Conservation (phyloP, 2,113 vertebrate genomes). For the Tyto alba region DNA sequence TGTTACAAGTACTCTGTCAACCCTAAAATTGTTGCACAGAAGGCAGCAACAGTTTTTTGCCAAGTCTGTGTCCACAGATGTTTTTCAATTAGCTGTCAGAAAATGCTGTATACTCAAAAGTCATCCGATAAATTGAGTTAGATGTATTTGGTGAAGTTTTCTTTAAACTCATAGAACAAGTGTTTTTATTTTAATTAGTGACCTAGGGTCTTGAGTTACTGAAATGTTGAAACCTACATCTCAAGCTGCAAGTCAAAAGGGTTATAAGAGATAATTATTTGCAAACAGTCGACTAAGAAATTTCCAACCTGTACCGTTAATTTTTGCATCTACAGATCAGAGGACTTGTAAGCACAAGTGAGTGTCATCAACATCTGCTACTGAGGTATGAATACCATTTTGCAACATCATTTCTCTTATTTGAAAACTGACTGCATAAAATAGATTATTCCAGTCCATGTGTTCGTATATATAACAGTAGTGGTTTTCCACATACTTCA, state of each 20-base stretch:
- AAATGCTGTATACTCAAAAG: neutral
- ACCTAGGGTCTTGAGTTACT: neutral
- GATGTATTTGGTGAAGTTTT: neutral
- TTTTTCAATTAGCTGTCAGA: conserved; percentile 53
- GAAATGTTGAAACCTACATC: neutral
- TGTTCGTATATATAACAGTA: neutral
- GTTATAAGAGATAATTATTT: neutral
- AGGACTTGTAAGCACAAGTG: neutral
- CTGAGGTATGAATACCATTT: neutral
- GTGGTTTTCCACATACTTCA: neutral
- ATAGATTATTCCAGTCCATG: neutral
- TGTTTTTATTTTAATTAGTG: neutral
- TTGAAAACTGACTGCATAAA: neutral
- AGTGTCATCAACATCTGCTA: accelerated
- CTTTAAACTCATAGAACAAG: neutral
- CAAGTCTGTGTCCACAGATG: conserved; percentile 44
- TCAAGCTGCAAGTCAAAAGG: neutral
- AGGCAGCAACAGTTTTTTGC: conserved; percentile 36
- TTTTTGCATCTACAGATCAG: neutral
- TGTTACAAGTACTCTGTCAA: conserved; percentile 23
- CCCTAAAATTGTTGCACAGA: conserved; percentile 45
- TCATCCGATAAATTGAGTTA: neutral
- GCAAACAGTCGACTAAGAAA: neutral
- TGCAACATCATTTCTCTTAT: neutral
- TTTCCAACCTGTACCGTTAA: neutral